Evolutionary conservation across 2,797 vertebrate genomes (phyloP).

Genomic region (Sebastes alutus): DNA sequence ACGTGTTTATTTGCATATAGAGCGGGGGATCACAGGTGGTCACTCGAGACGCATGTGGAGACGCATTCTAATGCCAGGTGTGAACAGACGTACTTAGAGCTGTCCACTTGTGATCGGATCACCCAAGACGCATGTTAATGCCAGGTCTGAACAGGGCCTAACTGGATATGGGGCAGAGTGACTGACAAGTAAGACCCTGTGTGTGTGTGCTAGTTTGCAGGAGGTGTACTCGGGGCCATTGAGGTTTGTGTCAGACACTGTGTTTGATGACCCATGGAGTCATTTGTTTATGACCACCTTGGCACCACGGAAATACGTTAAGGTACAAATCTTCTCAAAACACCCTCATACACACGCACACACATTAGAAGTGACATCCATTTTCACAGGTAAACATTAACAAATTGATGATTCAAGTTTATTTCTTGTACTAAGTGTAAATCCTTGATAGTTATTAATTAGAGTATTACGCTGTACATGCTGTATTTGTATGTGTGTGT

Average conservation of each 20-base stretch:
- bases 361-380: not conserved
- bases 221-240: constrained; percentile 90
- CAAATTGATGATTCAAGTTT: not conserved
- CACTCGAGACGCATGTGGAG: too few relatives aligned
- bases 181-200: not conserved
- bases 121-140: too few relatives aligned
- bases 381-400: not conserved
- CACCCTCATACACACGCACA: not conserved
- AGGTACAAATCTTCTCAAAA: constrained; percentile 79
- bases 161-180: not conserved
- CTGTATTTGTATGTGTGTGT: not conserved
- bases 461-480: not conserved
- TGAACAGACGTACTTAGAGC: too few relatives aligned
- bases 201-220: constrained; percentile 87
- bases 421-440: not conserved
- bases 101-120: too few relatives aligned
- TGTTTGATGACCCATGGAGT: constrained; percentile 94
- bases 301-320: constrained; percentile 87
- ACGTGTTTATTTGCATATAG: too few relatives aligned
- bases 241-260: constrained; percentile 88
- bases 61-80: too few relatives aligned
- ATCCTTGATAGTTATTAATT: not conserved
- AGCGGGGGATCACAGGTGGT: too few relatives aligned
- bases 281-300: constrained; percentile 86
- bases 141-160: too few relatives aligned